These are phyloP conservation scores for Artibeus lituratus DNA, from an alignment of 2,797 vertebrate species.

Conservation along the genomic window DNA sequence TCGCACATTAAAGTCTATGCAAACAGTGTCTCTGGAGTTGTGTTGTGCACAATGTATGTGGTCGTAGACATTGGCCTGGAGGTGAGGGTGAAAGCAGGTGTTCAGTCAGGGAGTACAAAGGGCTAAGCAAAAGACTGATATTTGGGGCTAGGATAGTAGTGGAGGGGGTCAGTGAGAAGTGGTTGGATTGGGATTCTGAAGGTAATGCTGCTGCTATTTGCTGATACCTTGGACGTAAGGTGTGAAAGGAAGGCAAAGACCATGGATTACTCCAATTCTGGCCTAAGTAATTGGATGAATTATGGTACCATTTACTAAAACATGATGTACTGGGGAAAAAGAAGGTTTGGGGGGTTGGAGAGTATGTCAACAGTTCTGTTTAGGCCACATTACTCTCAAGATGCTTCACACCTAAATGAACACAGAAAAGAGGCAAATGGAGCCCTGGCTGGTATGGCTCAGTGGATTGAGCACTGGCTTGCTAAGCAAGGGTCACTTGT, in stretches of 20 bases:
- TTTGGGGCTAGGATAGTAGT: not conserved
- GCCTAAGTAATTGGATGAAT: not conserved
- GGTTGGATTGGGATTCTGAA: not conserved
- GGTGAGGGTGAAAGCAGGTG: not conserved
- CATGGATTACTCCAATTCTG: not conserved
- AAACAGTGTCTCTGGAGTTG: not conserved
- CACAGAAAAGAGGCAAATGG: not conserved
- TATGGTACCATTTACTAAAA: not conserved
- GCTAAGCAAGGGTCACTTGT: too few species aligned
- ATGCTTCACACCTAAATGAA: not conserved
- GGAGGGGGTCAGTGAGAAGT: not conserved
- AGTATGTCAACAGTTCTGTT: not conserved
- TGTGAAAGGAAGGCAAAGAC: not conserved
- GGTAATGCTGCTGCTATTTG: not conserved
- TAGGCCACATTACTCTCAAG: not conserved
- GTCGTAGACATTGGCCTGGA: not conserved
- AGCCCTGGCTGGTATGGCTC: not conserved
- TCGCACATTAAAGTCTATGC: not conserved
- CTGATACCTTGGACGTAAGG: not conserved
- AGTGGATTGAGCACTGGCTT: too few species aligned
- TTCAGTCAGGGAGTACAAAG: not conserved
- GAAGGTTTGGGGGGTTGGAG: not conserved
- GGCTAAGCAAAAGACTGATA: not conserved
- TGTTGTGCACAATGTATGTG: not conserved
- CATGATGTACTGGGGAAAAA: not conserved